Conservation (phyloP, 1,140 invertebrate species). For the Euschistus heros region DNA sequence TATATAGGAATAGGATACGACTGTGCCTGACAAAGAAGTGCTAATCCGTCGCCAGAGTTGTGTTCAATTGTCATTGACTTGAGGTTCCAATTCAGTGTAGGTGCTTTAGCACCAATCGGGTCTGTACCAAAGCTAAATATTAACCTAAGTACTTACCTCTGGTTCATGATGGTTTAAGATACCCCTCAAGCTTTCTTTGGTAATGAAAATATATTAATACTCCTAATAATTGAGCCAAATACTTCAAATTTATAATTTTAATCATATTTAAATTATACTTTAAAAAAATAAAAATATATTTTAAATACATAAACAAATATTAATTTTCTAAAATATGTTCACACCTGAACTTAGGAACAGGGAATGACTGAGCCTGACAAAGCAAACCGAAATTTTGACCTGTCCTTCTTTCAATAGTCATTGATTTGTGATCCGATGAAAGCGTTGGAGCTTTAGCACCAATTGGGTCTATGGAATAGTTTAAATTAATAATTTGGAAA, state of each 20-base stretch:
- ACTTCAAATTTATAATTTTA: no score
- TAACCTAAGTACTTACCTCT: conserved; percentile 5
- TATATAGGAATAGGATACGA: conserved; percentile 45
- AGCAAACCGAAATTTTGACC: conserved; percentile 39
- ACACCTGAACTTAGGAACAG: conserved; percentile 49
- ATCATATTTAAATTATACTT: no score
- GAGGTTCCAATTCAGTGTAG: conserved; percentile 48
- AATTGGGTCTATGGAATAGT: conserved; percentile 41
- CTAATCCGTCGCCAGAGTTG: conserved; percentile 31
- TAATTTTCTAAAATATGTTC: conserved; percentile 31
- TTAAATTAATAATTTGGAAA: no score
- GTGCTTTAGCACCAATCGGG: conserved; percentile 57
- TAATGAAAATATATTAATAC: no score
- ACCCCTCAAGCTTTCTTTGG: background rate
- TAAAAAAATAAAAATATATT: no score
- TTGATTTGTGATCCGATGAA: conserved; percentile 30
- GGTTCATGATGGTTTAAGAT: no score
- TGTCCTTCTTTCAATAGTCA: conserved; percentile 28
- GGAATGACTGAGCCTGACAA: conserved; percentile 48
- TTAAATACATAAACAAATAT: no score
- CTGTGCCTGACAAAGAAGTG: conserved; percentile 53
- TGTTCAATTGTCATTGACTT: conserved; percentile 30
- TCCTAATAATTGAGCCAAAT: no score
- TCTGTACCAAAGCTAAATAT: conserved; percentile 37
- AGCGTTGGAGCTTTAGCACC: conserved; percentile 47